Evolutionary conservation across 2,888 invertebrate species (phyloP).

Genomic region (Drosophila kambysellisi): DNA sequence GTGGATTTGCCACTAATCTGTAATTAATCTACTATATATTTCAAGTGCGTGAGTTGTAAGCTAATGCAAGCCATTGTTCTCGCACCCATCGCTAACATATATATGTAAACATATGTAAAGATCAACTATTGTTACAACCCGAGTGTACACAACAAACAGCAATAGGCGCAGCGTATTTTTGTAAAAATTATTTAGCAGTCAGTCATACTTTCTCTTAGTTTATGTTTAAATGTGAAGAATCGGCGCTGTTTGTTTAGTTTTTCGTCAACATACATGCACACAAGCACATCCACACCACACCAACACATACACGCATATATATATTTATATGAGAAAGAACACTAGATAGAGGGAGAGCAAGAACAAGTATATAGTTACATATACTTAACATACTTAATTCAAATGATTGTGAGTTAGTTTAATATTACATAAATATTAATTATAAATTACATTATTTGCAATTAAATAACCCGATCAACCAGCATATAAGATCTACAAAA

Average conservation of each 20-base stretch:
- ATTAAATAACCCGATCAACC: constrained; percentile 72
- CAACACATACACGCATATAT: constrained; percentile 33
- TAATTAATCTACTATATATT: constrained; percentile 66
- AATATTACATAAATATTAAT: constrained; percentile 80
- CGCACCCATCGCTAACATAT: constrained; percentile 27
- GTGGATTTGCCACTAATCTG: constrained; percentile 55
- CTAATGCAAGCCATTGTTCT: constrained; percentile 58
- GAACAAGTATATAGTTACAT: constrained; percentile 42
- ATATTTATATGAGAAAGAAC: constrained; percentile 44
- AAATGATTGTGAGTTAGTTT: constrained; percentile 80
- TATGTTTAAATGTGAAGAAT: constrained; percentile 53
- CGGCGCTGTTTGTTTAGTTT: constrained; percentile 50
- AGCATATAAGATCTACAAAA: constrained; percentile 71
- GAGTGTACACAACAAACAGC: constrained; percentile 14
- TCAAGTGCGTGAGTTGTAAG: constrained; percentile 65
- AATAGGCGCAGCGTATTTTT: constrained; percentile 38
- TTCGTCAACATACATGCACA: constrained; percentile 35
- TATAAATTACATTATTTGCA: constrained; percentile 79
- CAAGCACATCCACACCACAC: constrained; percentile 18
- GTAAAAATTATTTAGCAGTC: constrained; percentile 63
- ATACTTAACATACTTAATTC: constrained; percentile 74
- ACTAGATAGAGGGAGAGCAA: constrained; percentile 28
- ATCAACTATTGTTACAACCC: constrained; percentile 52
- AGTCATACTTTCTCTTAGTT: constrained; percentile 58
- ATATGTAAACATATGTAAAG: constrained; percentile 50